Base-by-base conservation (phyloP, 2,113 vertebrate genomes). In the Takifugu bimaculatus region DNA sequence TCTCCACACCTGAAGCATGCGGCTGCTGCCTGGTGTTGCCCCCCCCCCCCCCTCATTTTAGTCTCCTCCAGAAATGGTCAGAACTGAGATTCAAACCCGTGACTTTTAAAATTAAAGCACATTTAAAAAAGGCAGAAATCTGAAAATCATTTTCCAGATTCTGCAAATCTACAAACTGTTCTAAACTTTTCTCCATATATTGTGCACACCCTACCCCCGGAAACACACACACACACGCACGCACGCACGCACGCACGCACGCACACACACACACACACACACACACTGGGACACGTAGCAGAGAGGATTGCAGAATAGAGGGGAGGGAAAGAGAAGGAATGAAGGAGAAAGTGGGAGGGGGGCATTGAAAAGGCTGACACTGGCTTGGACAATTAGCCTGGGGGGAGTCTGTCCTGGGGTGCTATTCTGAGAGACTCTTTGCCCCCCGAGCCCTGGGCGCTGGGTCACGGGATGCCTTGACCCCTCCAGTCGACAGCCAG, bases 391-490 rank as follows among this genome's bases (percentile, higher is more conserved):
- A 91, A 91, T 92, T 90, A 92, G 90, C 87, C 85, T 45, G 48
- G 45, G 54, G 70, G 80, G 87, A 86, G 85, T 84, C 86, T 57
- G 82, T 88, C 89, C 88, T 88, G 86, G 83, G 79, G 80, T 81
- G 85, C 89, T 90, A 81, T 91, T 91, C 83, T 87, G 74, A 84
- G 81, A 77, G 77, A 57, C 74, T 81, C 77, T 85, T 84, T 87
- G 81, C 78, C 81, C 82, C 69, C 75, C 74, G 85, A 81, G 87
- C 82, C 75, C 79, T 78, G 83, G 82, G 88, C 84, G 77, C 76
- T 66, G 81, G 91, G 91, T 91, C 91, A 92, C 70, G 85, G 85
- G 88, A 91, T 84, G 86, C 79, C 87, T 77, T 92, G 91, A 92
- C 91, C 91, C 87, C 68, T 87, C 68, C 78, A 87, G 90, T 91